Conservation (phyloP, 2,797 vertebrate genomes). For the Betta splendens region DNA sequence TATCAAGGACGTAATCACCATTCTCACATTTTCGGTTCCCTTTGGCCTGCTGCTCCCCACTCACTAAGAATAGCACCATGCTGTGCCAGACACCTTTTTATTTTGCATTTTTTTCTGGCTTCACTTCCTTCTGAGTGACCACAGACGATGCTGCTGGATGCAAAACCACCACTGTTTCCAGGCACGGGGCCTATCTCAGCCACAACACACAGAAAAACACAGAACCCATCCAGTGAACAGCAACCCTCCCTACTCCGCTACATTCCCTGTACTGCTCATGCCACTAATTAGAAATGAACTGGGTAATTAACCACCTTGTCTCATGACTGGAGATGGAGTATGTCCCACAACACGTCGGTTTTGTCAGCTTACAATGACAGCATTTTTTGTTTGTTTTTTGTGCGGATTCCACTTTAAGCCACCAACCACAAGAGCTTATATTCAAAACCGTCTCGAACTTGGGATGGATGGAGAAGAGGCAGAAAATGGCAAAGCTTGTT, state of each 20-base stretch:
- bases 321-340: conserved; percentile 64
- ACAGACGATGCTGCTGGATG: conserved; percentile 53
- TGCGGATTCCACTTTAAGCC: conserved; percentile 41
- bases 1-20: conserved; percentile 19
- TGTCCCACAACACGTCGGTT: conserved; percentile 41
- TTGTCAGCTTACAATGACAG: conserved; percentile 51
- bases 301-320: conserved; percentile 70
- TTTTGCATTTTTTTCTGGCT: conserved; percentile 53
- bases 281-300: conserved; percentile 74
- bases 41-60: conserved; percentile 25
- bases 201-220: conserved; percentile 53
- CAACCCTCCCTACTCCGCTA: conserved; percentile 43
- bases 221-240: conserved; percentile 62
- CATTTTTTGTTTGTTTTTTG: conserved; percentile 34
- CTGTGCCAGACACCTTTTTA: conserved; percentile 59
- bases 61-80: conserved; percentile 25
- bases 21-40: conserved; percentile 16
- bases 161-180: conserved; percentile 47
- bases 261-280: conserved; percentile 53
- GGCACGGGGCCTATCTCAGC: conserved; percentile 68
- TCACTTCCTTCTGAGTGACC: conserved; percentile 42
- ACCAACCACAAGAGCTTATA: conserved; percentile 48
- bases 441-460: conserved; percentile 43
- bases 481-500: conserved; percentile 15
- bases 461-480: conserved; percentile 31